Evolutionary conservation across 2,888 invertebrate species (phyloP), one percentile per base, ranked within the genome.

Genomic region (Mechanitis mazaeus): DNA sequence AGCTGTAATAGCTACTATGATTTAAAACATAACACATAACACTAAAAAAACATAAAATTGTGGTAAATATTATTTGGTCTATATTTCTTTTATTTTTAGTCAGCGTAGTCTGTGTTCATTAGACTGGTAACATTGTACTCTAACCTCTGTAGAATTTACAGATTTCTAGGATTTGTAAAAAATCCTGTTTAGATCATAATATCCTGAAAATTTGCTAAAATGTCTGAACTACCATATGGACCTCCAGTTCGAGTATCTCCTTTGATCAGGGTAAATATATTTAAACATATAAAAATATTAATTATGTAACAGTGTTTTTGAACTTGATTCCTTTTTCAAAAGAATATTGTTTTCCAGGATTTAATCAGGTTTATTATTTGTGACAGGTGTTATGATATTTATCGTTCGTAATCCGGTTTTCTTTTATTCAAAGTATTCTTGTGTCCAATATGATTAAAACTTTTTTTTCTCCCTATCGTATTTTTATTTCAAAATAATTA

Each of bases 181-280:
- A 70, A 81, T 82, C 79, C 78, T 79, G 55, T 75, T 79, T 74
- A 76, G 76, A 78, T 79, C 78, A 70, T 69, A 59, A 60, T 70
- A 74, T 71, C 68, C 68, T 58, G 68, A 64, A 71, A 72, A 69
- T 71, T 66, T 68, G 71, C 54, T 60, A 86, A 66, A 74, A 90
- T 90, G 89, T 84, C 89, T 70, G 80, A 79, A 47, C 85, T 90
- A 70, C 89, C 89, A 12, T 90, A 72, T 72, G 92, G 92, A 80
- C 91, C 94, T 74, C 95, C 96, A 72, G 93, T 95, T 68, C 92
- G 93, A 77, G 95, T 96, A 69, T 95, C 96, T 58, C 96, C 96
- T 58, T 84, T 95, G 61, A 96, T 96, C 79, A 94, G 94, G 92
- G 95, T 94, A 91, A 88, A 73, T 80, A 72, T 38, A 46, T 20